Percentiles rank a stretch among this genome's conserved stretches.
Conservation (phyloP, 2,888 invertebrate species). For the Acanthopleura granulata region DNA sequence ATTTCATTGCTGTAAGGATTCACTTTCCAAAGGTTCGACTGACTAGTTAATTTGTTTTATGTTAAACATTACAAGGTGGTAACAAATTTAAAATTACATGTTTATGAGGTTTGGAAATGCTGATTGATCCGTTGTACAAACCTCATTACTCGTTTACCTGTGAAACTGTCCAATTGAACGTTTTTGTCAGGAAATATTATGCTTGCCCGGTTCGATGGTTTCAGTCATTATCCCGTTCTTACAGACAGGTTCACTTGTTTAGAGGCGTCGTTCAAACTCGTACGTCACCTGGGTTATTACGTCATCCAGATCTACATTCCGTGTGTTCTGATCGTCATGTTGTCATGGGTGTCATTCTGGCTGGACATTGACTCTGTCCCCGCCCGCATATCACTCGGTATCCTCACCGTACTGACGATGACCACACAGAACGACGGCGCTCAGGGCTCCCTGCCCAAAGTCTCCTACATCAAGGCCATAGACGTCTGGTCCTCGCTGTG, state of each 20-base stretch:
- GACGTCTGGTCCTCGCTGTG: conserved; percentile 11
- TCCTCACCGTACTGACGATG: conserved; percentile 36
- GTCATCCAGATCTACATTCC: conserved; percentile 41
- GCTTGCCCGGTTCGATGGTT: no score
- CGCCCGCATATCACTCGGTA: conserved; percentile 34
- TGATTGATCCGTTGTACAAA: no score
- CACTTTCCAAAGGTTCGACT: no score
- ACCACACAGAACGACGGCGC: conserved; percentile 33
- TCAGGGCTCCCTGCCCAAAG: neutral
- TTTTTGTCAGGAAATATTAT: no score
- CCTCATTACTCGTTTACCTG: no score
- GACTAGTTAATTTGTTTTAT: no score
- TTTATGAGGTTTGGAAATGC: no score
- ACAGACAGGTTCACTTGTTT: conserved; percentile 36
- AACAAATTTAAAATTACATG: no score
- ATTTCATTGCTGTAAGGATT: no score
- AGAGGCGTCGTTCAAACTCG: conserved; percentile 30
- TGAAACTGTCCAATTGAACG: no score
- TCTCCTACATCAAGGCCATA: conserved; percentile 11
- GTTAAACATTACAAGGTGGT: no score
- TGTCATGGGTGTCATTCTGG: conserved; percentile 41
- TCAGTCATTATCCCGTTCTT: neutral
- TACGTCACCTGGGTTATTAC: conserved; percentile 37
- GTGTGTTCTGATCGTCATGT: conserved; percentile 38
- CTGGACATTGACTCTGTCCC: conserved; percentile 38